Evolutionary conservation across 2,113 vertebrate species (phyloP), one percentile per base, ranked within the genome.

Genomic region (Kobus ellipsiprymnus): DNA sequence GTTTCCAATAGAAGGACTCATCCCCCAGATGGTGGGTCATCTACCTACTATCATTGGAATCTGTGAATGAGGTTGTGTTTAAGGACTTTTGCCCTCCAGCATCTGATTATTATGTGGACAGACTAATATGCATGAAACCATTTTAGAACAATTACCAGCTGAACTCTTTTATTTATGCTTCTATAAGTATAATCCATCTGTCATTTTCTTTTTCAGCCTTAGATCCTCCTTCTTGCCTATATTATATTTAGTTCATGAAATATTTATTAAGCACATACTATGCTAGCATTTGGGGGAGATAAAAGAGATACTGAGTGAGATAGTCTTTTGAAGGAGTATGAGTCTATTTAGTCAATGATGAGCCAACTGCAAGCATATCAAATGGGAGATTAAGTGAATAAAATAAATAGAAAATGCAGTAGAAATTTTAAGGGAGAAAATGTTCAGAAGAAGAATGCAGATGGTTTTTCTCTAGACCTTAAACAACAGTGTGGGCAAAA

Each of bases 231-330:
- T 30, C 57, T 95, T 64, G 40, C 59, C 23, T 62, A 23, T 6
- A 57, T 96, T 87, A 88, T 96, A 92, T 78, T 93, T 21, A 87
- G 10, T 71, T 96, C 57, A 93, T 91, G 21, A 95, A 95, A 83
- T 94, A 62, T 91, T 96, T 93, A 88, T 85, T 89, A 96, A 97
- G 44, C 78, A 89, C 60, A 52, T 77, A 89, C 16, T n/a, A n/a
- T 83, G 36, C 15, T 81, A 94, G 25, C n/a, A 91, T 95, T 91
- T 44, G 2, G 52, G 27, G 11, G n/a, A 95, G 36, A 93, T 82
- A 77, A 78, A 81, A 90, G 93, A 77, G 33, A 80, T 87, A 54
- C 36, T 55, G 40, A 97, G 81, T 84, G 27, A 71, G 74, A 80
- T 87, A 77, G 60, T 78, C 25, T 89, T 96, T 87, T 96, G 83